Conservation (phyloP, 2,888 invertebrate genomes). For the Pandemis corylana region DNA sequence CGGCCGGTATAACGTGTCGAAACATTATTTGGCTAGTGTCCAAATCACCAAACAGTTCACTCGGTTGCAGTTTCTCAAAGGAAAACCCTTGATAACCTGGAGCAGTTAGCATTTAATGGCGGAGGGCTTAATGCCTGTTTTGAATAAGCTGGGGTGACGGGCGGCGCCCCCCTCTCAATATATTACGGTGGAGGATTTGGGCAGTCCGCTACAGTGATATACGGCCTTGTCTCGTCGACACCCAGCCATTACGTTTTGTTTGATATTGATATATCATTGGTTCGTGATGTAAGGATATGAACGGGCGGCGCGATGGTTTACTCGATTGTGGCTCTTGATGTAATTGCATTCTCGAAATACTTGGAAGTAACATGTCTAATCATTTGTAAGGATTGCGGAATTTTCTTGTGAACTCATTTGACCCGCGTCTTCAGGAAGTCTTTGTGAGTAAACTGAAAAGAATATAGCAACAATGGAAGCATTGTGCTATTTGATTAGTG, state of each 20-base stretch:
- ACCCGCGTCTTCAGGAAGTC: slow-evolving; percentile 52
- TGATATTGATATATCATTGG: slow-evolving; percentile 56
- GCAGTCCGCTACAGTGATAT: slow-evolving; percentile 60
- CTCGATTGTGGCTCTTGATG: slow-evolving; percentile 42
- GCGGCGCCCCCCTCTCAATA: slow-evolving; percentile 49
- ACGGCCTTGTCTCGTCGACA: slow-evolving; percentile 53
- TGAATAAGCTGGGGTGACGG: slow-evolving; percentile 63
- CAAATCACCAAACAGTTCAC: slow-evolving; percentile 58
- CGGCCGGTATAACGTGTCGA: slow-evolving; percentile 53
- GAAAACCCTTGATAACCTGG: slow-evolving; percentile 69
- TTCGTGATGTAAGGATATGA: slow-evolving; percentile 45
- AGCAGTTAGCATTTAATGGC: slow-evolving; percentile 64
- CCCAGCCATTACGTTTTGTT: slow-evolving; percentile 57
- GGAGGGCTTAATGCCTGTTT: slow-evolving; percentile 67
- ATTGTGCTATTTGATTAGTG: slow-evolving; percentile 75
- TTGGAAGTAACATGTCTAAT: slow-evolving; percentile 33
- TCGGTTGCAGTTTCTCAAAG: slow-evolving; percentile 60
- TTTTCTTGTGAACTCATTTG: slow-evolving; percentile 32
- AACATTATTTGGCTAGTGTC: slow-evolving; percentile 65
- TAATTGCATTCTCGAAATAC: slow-evolving; percentile 17
- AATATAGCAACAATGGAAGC: slow-evolving; percentile 71
- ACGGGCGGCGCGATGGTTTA: slow-evolving; percentile 42
- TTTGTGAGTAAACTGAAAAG: slow-evolving; percentile 61
- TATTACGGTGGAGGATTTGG: slow-evolving; percentile 53
- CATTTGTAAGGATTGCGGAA: slow-evolving; percentile 20